Conservation (phyloP, 2,797 vertebrate species). For the Fratercula arctica region DNA sequence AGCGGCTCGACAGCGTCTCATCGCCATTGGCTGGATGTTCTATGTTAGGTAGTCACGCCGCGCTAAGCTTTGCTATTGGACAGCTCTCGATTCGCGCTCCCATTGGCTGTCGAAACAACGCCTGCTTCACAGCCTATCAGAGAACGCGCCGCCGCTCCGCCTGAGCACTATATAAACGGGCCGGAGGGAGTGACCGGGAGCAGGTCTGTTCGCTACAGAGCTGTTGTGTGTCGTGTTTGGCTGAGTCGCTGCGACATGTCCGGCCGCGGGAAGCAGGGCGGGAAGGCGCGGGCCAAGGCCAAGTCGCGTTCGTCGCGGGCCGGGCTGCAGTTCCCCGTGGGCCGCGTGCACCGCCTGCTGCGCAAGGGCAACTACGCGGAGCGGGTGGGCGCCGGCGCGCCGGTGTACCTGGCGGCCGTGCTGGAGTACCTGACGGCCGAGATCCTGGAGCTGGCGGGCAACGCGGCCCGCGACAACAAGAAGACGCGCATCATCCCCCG, state of each 20-base stretch:
- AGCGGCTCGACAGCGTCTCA: background rate
- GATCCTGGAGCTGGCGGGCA: slow-evolving; percentile 91
- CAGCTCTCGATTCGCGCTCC: background rate
- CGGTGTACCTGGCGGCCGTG: slow-evolving; percentile 76
- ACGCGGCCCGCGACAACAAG: slow-evolving; percentile 92
- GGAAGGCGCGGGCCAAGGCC: slow-evolving; percentile 85
- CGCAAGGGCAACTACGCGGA: slow-evolving; percentile 45
- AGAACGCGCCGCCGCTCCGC: background rate
- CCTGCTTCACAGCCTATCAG: background rate
- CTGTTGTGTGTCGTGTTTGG: too few species aligned
- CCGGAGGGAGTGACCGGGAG: too few species aligned
- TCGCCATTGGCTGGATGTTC: background rate
- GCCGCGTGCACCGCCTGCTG: slow-evolving; percentile 70
- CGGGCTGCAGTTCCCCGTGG: slow-evolving; percentile 70
- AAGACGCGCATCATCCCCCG: slow-evolving; percentile 91
- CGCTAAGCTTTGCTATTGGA: background rate
- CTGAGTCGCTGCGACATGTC: slow-evolving; percentile 78
- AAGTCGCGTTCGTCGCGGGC: slow-evolving; percentile 85
- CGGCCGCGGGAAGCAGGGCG: slow-evolving; percentile 88
- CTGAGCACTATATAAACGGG: background rate
- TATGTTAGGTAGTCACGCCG: background rate
- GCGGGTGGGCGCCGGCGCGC: slow-evolving; percentile 33
- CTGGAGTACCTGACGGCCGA: slow-evolving; percentile 93
- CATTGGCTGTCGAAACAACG: background rate
- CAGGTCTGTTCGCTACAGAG: too few species aligned